Evolutionary conservation across 2,888 invertebrate genomes (phyloP), one percentile per base, ranked within the genome.

Genomic region (Drosophila mettleri): DNA sequence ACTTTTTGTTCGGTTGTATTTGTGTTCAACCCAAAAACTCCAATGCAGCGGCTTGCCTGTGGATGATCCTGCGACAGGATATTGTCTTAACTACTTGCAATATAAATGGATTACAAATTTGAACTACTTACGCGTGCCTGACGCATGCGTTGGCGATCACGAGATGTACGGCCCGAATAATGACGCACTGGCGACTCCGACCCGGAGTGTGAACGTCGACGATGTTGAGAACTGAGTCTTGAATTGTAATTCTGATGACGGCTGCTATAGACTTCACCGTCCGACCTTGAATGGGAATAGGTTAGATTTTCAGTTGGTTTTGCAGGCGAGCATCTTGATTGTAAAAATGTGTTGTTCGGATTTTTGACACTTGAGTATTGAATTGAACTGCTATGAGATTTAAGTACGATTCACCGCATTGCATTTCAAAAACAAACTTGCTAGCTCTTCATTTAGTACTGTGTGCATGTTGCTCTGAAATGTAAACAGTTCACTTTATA

Each of bases 1-100:
- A 99, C 94, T 92, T 98, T 97, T 83, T 96, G 95, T 91, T 99
- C 98, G 1, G 97, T 96, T 0, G 99, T 99, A 92, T 96, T 96
- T 58, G 98, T 95, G 90, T 97, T 98, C 61, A 99, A 93, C 4
- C 99, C 99, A 92, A 99, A 99, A 12, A 99, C 96, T 18, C 99
- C 99, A 51, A 99, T 94, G 91, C 98, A 99, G 57, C 97, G 94
- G 48, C 96, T 96, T 3, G 97, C 96, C 70, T 96, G 95, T 0
- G 98, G 98, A 90, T 89, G 88, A 59, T 92, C 91, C 91, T 91
- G 33, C 1, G 34, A 31, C 7, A 36, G 29, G 27, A 36, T 5
- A 27, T 18, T 8, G 27, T 33, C 43, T 57, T 31, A 14, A 31
- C 36, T 36, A 29, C 22, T 2, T 34, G 16, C 6, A 12, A 9